Evolutionary conservation across 2,888 invertebrate species (phyloP).

Genomic region (Calameuta pallipes): DNA sequence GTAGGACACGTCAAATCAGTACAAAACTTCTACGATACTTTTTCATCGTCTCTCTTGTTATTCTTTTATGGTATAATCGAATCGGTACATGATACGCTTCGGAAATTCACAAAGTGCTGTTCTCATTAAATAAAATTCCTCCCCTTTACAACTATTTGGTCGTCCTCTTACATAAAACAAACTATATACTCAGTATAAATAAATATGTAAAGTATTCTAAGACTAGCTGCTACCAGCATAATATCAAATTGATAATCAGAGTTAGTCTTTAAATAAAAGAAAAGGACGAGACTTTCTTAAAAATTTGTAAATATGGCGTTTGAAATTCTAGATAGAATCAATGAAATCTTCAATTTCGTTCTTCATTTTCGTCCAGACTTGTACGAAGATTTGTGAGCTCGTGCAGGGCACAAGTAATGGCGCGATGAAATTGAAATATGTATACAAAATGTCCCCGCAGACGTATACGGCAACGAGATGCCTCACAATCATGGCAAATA

Average conservation of each 20-base stretch:
- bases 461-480: background rate
- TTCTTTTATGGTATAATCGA: background rate
- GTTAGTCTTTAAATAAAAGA: background rate
- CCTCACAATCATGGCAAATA: background rate
- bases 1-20: conserved; percentile 46
- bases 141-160: conserved; percentile 47
- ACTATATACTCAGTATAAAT: conserved; percentile 27
- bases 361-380: background rate
- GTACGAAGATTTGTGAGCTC: background rate
- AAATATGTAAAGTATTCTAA: conserved; percentile 20
- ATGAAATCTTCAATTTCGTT: background rate
- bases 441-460: background rate
- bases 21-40: conserved; percentile 43
- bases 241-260: conserved; percentile 24
- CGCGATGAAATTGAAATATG: background rate
- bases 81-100: background rate
- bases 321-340: background rate
- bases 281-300: background rate
- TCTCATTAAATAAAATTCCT: conserved; percentile 30
- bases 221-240: conserved; percentile 59
- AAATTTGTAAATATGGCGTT: background rate
- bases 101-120: conserved; percentile 6
- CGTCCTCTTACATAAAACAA: conserved; percentile 41
- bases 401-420: background rate
- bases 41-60: background rate